Evolutionary conservation across 1,140 invertebrate genomes (phyloP).

Genomic region (Platyscapa corneri): DNA sequence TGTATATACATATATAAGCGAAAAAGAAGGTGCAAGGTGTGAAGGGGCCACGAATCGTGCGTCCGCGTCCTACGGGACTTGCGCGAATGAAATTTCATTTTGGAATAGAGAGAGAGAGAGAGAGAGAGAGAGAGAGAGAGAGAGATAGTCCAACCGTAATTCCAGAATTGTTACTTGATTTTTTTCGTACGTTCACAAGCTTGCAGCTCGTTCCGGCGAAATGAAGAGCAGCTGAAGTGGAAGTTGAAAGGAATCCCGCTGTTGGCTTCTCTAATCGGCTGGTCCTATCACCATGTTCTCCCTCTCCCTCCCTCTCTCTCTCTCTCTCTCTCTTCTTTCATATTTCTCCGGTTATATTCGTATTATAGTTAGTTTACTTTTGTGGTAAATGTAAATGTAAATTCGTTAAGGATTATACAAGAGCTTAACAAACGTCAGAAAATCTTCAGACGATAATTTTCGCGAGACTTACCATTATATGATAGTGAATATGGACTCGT

Average conservation of each 20-base stretch:
- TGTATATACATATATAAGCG: background rate
- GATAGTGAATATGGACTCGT: background rate
- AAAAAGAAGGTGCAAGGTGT: slow-evolving; percentile 1
- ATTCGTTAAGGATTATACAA: background rate
- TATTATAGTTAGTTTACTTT: background rate
- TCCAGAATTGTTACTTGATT: slow-evolving; percentile 66
- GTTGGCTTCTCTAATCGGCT: slow-evolving; percentile 49
- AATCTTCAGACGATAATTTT: background rate
- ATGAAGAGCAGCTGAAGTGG: slow-evolving; percentile 41
- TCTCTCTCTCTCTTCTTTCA: background rate
- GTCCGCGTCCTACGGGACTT: slow-evolving; percentile 25
- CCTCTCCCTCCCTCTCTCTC: background rate
- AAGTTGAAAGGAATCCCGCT: slow-evolving; percentile 39
- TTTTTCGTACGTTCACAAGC: slow-evolving; percentile 52
- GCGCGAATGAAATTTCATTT: slow-evolving; percentile 67
- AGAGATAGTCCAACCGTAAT: slow-evolving; percentile 62
- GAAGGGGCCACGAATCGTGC: slow-evolving; percentile 30
- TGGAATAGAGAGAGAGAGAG: slow-evolving; percentile 26
- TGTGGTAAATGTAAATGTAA: background rate
- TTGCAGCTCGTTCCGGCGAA: slow-evolving; percentile 49
- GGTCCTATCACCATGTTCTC: background rate
- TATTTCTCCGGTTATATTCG: background rate
- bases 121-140: no score
- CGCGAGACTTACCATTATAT: background rate
- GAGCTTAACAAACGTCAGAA: background rate